phyloP scores from a whole-genome alignment of 2,113 vertebrate species.

The Pollimyrus isidori region DNA sequence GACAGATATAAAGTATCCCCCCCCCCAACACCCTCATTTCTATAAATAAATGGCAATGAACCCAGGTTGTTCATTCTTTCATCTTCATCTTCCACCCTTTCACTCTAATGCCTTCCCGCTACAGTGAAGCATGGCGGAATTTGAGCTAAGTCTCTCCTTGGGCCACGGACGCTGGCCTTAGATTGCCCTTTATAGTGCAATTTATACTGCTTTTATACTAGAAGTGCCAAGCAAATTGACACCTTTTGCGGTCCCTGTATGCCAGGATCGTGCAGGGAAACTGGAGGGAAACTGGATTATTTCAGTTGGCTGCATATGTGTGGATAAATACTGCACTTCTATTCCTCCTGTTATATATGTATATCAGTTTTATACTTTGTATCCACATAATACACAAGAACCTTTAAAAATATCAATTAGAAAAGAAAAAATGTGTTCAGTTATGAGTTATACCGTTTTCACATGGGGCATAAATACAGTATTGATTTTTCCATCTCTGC shows the following conservation, averaged over 20 bases:
- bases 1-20: neutral
- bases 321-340: neutral
- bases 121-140: neutral
- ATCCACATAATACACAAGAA: neutral
- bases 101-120: neutral
- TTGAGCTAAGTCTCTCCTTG: neutral
- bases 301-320: neutral
- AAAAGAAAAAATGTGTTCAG: constrained; percentile 35
- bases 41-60: neutral
- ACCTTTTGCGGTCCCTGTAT: neutral
- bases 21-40: neutral
- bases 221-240: neutral
- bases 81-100: neutral
- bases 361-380: neutral
- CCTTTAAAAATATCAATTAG: constrained; percentile 40
- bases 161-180: neutral
- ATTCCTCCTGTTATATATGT: neutral
- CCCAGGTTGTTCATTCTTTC: neutral
- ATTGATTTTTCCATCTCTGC: constrained; percentile 58
- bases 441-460: constrained; percentile 55
- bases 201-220: neutral
- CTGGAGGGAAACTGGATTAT: neutral
- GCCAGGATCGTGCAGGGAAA: neutral
- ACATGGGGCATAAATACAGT: constrained; percentile 57
- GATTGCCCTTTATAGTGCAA: neutral